These are phyloP conservation scores for Sebastes trivittatus DNA, from an alignment of 2,797 vertebrate species.

Conservation along the genomic window DNA sequence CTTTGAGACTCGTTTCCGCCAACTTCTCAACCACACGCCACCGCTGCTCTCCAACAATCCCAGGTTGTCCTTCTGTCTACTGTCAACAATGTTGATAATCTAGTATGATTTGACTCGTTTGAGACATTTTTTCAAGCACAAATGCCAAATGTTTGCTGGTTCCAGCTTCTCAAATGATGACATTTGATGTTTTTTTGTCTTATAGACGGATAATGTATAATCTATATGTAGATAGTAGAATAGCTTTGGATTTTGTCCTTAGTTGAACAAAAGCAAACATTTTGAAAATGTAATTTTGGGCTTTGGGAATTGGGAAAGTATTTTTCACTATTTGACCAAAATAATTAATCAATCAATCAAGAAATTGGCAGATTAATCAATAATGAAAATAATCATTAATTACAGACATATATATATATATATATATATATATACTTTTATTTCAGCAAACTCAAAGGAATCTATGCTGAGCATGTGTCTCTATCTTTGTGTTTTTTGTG, in stretches of 20 bases:
- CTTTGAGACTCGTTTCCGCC: slow-evolving; percentile 91
- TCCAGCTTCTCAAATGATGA: background rate
- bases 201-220: background rate
- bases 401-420: background rate
- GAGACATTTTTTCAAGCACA: background rate
- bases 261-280: background rate
- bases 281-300: background rate
- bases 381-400: background rate
- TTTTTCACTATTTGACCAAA: background rate
- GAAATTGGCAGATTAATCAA: background rate
- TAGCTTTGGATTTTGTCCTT: background rate
- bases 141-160: background rate
- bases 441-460: background rate
- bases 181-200: background rate
- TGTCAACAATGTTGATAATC: background rate
- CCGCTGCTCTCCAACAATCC: slow-evolving; percentile 75
- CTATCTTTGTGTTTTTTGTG: background rate
- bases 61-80: slow-evolving; percentile 79
- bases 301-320: background rate
- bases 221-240: background rate
- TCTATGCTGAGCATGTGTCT: background rate
- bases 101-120: background rate
- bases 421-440: background rate
- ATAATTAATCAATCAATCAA: background rate
- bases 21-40: slow-evolving; percentile 88